phyloP scores from a whole-genome alignment of 2,797 vertebrate species.

The Synaphobranchus kaupii region DNA sequence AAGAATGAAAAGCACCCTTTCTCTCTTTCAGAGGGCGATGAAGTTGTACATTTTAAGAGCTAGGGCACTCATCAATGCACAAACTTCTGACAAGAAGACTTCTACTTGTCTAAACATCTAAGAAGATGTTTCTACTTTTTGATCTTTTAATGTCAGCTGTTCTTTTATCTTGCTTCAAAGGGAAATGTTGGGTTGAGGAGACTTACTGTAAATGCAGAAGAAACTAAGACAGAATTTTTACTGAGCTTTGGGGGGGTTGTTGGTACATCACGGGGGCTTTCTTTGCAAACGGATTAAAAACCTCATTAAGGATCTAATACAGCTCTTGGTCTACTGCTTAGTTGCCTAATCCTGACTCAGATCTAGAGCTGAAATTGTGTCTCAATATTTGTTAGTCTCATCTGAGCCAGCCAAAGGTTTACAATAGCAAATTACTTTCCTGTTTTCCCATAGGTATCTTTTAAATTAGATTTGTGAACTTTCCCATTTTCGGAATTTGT shows the following conservation, averaged over 20 bases:
- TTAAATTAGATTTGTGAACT: background rate
- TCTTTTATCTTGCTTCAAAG: conserved; percentile 10
- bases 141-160: conserved; percentile 2
- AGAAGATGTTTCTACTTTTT: background rate
- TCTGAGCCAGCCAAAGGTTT: background rate
- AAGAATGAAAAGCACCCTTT: background rate
- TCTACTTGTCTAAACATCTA: too few species aligned
- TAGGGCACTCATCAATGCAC: background rate
- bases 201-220: background rate
- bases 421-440: background rate
- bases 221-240: background rate
- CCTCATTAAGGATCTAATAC: background rate
- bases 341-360: background rate
- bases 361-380: background rate
- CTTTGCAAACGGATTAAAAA: background rate
- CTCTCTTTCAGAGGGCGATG: background rate
- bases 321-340: background rate
- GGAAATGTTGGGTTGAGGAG: background rate
- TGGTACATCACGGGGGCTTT: background rate
- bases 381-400: background rate
- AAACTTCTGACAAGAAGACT: background rate
- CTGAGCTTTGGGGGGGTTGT: background rate
- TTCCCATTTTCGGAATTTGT: background rate
- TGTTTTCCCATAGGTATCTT: background rate
- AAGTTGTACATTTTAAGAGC: background rate